Conservation (phyloP, 2,888 invertebrate genomes). For the Hydraecia micacea region DNA sequence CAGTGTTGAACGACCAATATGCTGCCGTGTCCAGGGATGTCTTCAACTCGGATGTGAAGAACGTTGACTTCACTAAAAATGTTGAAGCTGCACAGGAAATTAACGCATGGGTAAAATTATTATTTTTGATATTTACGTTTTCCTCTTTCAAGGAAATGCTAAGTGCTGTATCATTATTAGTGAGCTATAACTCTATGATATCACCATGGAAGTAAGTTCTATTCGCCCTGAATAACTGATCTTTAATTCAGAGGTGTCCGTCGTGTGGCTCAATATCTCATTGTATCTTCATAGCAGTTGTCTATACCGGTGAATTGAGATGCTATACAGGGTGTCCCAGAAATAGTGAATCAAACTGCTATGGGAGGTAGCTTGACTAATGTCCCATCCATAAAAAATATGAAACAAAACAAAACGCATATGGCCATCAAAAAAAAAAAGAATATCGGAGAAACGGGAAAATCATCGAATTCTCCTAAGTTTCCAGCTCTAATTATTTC, state of each 20-base stretch:
- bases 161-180: neutral
- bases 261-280: neutral
- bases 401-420: too few species aligned
- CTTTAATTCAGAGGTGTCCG: neutral
- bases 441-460: too few species aligned
- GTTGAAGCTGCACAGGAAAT: conserved; percentile 89
- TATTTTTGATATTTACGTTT: neutral
- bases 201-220: neutral
- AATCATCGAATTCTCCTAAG: too few species aligned
- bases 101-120: conserved; percentile 92
- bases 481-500: too few species aligned
- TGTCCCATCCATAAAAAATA: too few species aligned
- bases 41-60: conserved; percentile 91
- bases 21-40: conserved; percentile 87
- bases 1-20: conserved; percentile 89
- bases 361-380: too few species aligned
- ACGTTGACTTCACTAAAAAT: conserved; percentile 90
- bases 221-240: neutral
- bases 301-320: neutral
- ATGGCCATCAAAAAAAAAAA: too few species aligned
- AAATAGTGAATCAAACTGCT: too few species aligned
- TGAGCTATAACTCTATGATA: neutral
- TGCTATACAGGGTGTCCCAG: too few species aligned
- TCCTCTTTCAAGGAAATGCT: neutral
- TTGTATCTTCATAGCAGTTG: neutral